A percentile compares a stretch with the other conserved stretches of the same genome.
Evolutionary conservation across 2,113 vertebrate genomes (phyloP).

Genomic region (Tautogolabrus adspersus): DNA sequence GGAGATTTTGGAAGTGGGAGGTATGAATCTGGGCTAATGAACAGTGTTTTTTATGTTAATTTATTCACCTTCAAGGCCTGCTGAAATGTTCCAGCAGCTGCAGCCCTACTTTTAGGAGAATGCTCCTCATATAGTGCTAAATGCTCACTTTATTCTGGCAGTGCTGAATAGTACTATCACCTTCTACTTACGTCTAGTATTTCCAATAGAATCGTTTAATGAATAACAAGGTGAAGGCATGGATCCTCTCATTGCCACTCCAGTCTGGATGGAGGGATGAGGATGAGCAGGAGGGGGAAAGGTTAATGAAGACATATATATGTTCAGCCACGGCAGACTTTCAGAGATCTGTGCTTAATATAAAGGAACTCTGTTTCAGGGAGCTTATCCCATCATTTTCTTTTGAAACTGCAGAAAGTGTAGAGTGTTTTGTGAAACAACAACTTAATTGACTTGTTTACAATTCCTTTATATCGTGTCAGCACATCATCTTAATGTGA

Average conservation of each 20-base stretch:
- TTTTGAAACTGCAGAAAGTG: background rate
- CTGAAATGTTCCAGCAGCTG: background rate
- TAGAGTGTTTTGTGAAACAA: background rate
- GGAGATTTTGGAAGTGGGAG: conserved; percentile 28
- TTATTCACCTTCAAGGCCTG: conserved; percentile 19
- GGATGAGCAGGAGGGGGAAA: background rate
- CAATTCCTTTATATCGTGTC: background rate
- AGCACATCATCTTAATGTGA: no score
- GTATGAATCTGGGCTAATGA: conserved; percentile 56
- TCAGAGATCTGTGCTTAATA: background rate
- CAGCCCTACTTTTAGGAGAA: background rate
- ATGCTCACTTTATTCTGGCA: conserved; percentile 7
- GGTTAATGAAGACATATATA: conserved; percentile 26
- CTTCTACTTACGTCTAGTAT: background rate
- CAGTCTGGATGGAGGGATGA: background rate
- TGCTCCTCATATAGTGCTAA: background rate
- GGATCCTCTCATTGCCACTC: background rate
- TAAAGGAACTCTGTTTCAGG: background rate
- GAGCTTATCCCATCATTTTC: background rate
- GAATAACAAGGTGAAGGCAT: background rate
- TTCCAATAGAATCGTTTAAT: background rate
- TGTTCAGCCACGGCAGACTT: background rate
- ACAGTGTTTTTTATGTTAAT: conserved; percentile 41
- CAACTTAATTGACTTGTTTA: no score
- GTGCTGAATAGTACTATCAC: background rate